Base-by-base conservation (phyloP, 2,113 vertebrate species). In the Phoenicopterus ruber region DNA sequence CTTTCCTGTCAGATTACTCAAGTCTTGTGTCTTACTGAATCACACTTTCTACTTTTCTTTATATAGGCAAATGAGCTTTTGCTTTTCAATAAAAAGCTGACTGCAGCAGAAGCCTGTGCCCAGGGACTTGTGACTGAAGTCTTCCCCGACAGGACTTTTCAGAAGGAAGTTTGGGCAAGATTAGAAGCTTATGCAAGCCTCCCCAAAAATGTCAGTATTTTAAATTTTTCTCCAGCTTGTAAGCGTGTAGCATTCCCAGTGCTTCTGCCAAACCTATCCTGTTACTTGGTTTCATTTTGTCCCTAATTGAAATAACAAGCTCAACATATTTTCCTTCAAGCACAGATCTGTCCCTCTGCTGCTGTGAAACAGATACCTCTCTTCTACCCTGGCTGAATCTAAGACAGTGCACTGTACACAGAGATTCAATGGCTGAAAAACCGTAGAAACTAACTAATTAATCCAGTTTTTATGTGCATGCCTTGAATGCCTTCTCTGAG, bases 61-160 rank as follows among this genome's bases (percentile, higher is more conserved):
- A 42, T 87, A 16, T 78, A 99, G 99, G 99, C 99, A 67, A 97
- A 49, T n/a, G 99, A 99, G 95, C 97, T 99, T 96, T 97, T 99
- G 80, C 89, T 99, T 89, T 99, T 99, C 95, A 99, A 99, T 76
- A 99, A 98, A 97, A 99, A 99, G 98, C 92, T 99, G 86, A 99
- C 99, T 26, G 99, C 99, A 38, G 59, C 62, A 47, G 98, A 99
- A 96, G 99, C 99, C 4, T 99, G 98, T 90, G 95, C 98, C 32
- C 94, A 94, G 38, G 99, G 99, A 19, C 97, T 99, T 29, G 98
- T 99, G 74, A 98, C 98, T 0, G 99, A 99, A 96, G 99, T 99
- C 52, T 99, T 99, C 88, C 99, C 99, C 0, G 98, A 99, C 15
- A 91, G 85, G 82, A 98, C 97, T 96, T 99, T 99, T 96, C 98